Evolutionary conservation across 2,888 invertebrate genomes (phyloP).

Genomic region (Eretmocerus hayati): DNA sequence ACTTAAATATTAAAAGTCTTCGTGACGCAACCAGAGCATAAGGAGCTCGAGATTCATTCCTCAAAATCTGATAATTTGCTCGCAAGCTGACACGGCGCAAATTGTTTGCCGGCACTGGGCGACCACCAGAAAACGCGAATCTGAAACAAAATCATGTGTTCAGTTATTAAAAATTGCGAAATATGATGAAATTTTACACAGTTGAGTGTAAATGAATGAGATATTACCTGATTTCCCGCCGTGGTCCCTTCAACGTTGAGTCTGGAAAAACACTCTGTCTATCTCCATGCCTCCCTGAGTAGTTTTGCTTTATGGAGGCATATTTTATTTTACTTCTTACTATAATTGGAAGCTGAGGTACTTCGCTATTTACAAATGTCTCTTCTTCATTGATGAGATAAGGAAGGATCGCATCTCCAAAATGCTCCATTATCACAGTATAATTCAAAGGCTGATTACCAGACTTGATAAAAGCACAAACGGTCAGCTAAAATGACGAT

Average conservation of each 20-base stretch:
- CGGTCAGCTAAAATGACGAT: constrained; percentile 31
- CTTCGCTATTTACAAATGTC: constrained; percentile 14
- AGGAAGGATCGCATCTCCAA: constrained; percentile 41
- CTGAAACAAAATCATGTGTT: constrained; percentile 24
- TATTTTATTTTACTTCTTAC: constrained; percentile 43
- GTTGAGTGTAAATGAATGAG: constrained; percentile 1
- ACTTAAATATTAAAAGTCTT: constrained; percentile 39
- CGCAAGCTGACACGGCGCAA: constrained; percentile 40
- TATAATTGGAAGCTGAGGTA: constrained; percentile 36
- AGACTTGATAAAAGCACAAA: constrained; percentile 40
- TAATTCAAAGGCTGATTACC: constrained; percentile 32
- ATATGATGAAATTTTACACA: no score
- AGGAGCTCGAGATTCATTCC: constrained; percentile 40
- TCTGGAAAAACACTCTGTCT: constrained; percentile 40
- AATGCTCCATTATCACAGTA: constrained; percentile 35
- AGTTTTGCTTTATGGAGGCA: constrained; percentile 31
- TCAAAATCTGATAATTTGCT: constrained; percentile 43
- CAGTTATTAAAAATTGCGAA: constrained; percentile 4
- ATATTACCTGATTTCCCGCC: constrained; percentile 41
- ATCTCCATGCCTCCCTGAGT: constrained; percentile 31
- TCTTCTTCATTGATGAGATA: constrained; percentile 29
- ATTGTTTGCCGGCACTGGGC: constrained; percentile 41
- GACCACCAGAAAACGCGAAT: constrained; percentile 43
- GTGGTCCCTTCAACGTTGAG: constrained; percentile 38
- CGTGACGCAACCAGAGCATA: constrained; percentile 41